A percentile compares a stretch with the other conserved stretches of the same genome.
phyloP scores from a whole-genome alignment of 1,140 invertebrate genomes.

The Zaprionus capensis region DNA sequence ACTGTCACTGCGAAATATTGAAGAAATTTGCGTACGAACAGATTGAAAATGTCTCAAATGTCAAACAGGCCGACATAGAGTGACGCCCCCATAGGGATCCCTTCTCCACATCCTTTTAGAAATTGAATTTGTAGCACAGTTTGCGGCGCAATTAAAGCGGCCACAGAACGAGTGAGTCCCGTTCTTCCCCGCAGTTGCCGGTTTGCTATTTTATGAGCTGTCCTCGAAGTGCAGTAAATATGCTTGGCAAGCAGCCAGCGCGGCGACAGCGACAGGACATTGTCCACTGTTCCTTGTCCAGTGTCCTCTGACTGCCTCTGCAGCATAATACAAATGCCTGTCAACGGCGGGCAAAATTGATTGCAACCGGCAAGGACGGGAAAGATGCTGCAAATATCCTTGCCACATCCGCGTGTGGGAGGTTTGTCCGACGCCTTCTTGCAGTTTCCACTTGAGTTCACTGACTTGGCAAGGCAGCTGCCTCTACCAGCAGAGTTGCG shows the following conservation, averaged over 20 bases:
- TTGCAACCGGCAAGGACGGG: slow-evolving; percentile 41
- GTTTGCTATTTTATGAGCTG: slow-evolving; percentile 58
- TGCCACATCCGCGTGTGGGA: slow-evolving; percentile 40
- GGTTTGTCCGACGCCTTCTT: neutral
- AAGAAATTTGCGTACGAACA: slow-evolving; percentile 69
- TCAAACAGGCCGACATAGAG: neutral
- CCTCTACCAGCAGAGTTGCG: slow-evolving; percentile 16
- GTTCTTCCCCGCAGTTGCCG: neutral
- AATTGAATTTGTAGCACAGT: slow-evolving; percentile 64
- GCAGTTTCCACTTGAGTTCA: slow-evolving; percentile 52
- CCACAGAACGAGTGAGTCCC: slow-evolving; percentile 34
- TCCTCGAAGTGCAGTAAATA: slow-evolving; percentile 69
- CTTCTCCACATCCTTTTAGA: neutral
- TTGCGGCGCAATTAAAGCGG: slow-evolving; percentile 75
- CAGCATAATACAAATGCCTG: slow-evolving; percentile 57
- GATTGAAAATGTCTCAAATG: slow-evolving; percentile 56
- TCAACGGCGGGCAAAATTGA: slow-evolving; percentile 69
- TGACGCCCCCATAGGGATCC: neutral
- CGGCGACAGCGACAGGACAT: slow-evolving; percentile 39
- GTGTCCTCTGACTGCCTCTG: neutral
- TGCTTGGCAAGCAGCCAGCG: slow-evolving; percentile 65
- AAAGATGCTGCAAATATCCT: slow-evolving; percentile 49
- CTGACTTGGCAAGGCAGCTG: slow-evolving; percentile 37
- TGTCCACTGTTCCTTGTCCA: slow-evolving; percentile 56
- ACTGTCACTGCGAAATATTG: slow-evolving; percentile 63